phyloP scores from a whole-genome alignment of 2,797 vertebrate genomes.

The Prunella strophiata region DNA sequence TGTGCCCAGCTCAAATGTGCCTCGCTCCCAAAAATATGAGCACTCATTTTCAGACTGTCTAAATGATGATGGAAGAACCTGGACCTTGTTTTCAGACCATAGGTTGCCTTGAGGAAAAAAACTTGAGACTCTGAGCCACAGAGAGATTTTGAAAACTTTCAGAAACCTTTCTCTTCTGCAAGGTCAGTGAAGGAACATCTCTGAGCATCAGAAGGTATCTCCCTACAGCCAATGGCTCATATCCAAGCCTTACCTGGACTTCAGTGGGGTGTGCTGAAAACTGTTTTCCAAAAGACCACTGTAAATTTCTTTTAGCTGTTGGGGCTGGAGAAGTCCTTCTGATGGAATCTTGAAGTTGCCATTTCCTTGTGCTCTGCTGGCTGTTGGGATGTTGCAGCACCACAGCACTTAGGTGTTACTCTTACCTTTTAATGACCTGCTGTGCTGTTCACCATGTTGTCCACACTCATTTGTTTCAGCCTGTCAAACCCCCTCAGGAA shows the following conservation, averaged over 20 bases:
- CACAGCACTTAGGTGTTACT: not conserved
- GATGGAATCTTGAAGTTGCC: not conserved
- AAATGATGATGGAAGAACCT: not conserved
- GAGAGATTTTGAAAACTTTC: not conserved
- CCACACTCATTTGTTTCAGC: not conserved
- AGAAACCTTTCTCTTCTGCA: not conserved
- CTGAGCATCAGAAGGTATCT: rapidly evolving
- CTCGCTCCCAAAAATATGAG: not conserved
- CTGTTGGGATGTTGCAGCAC: not conserved
- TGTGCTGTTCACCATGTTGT: rapidly evolving
- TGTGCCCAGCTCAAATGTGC: not conserved
- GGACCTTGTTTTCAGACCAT: not conserved
- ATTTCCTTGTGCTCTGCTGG: not conserved
- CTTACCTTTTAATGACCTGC: not conserved
- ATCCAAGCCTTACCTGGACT: not conserved
- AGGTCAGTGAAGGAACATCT: not conserved
- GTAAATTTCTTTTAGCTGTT: not conserved
- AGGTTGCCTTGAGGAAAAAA: not conserved
- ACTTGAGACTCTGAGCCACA: not conserved
- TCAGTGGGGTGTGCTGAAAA: not conserved
- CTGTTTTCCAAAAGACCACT: not conserved
- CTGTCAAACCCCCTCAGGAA: not conserved
- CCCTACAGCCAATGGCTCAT: rapidly evolving
- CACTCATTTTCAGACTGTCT: not conserved
- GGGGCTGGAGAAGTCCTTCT: not conserved